Evolutionary conservation across 2,888 invertebrate genomes (phyloP), one percentile per base, ranked within the genome.

Genomic region (Caradrina clavipalpis): DNA sequence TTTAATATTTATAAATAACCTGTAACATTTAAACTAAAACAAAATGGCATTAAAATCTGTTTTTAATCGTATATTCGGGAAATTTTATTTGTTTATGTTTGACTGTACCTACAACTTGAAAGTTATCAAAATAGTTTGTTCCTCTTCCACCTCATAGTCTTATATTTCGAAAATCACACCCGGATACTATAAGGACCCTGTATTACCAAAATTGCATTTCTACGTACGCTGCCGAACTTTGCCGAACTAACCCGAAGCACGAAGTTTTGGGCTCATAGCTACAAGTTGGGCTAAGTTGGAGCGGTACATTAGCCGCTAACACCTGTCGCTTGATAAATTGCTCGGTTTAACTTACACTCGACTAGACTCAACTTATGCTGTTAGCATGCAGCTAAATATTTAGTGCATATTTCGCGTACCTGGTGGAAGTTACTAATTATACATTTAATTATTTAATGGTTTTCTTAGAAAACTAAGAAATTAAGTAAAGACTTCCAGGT

Each of bases 241-340:
- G 11, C 50, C 57, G 54, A 64, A 59, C 26, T 66, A 59, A 35
- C 15, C 54, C 54, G 58, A 65, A 68, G 64, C 68, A 45, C 58
- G 22, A 81, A 84, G 79, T 84, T 84, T 74, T 77, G 65, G 77
- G 70, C 73, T 82, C 65, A 73, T 66, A 50, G 56, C 69, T 57
- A 62, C 63, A 75, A 83, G 73, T 82, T 81, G 35, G 19, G 31
- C 66, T 61, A 82, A 82, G 69, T 80, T 76, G 67, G 39, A 39
- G 50, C 74, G 72, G 56, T 84, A 82, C 76, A 86, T 83, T 87
- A 86, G 81, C 85, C 76, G 56, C 76, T 56, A 81, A 83, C 87
- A 88, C 87, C 86, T 88, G 87, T 83, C 85, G 69, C 74, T 71
- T 82, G 82, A 86, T 86, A 81, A 83, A 87, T 87, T 86, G 82